Base-by-base conservation (phyloP, 2,888 invertebrate genomes). In the Timema cristinae region DNA sequence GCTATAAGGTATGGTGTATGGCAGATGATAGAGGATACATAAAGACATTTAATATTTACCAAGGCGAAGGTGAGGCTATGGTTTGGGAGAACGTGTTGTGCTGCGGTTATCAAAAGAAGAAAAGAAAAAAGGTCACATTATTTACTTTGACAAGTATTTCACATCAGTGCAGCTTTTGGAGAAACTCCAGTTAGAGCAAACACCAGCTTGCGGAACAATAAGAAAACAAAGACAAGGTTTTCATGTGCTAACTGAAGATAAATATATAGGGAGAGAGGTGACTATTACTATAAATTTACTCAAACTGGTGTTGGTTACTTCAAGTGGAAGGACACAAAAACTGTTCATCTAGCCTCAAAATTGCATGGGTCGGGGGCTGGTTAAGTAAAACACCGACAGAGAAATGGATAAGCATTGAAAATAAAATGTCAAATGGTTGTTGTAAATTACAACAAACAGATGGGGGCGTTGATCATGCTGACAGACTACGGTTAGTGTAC, bases 121-220 rank as follows among this genome's bases (percentile, higher is more conserved):
- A 75, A 50, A 73, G 74, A 74, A 74, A 68, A 11, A 74, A 74
- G 56, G 61, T 74, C 50, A 66, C 70, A 50, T 71, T 71, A 32
- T 56, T 72, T n/a, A 75, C 59, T 71, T 76, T 76, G 52, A 66
- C 50, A 51, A 51, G n/a, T 70, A 69, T 50, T 56, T 54, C 68
- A 76, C 76, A 5, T 71, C 74, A 63, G 32, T 76, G n/a, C 66
- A 59, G 11, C 70, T 76, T 11, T 67, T 77, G 16, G 75, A 76
- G 71, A 74, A 72, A 51, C 68, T 77, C 15, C 76, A 74, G 70
- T n/a, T 71, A 52, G 75, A 73, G 67, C 71, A 68, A 11, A 72
- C 74, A 7, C 67, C 76, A 49, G 76, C 75, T 16, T 76, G 75
- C 70, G 76, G 75, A 9, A 75, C 75, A 32, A 75, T 76, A 10